Evolutionary conservation across 2,113 vertebrate species (phyloP).

Genomic region (Australoheros scitulus): DNA sequence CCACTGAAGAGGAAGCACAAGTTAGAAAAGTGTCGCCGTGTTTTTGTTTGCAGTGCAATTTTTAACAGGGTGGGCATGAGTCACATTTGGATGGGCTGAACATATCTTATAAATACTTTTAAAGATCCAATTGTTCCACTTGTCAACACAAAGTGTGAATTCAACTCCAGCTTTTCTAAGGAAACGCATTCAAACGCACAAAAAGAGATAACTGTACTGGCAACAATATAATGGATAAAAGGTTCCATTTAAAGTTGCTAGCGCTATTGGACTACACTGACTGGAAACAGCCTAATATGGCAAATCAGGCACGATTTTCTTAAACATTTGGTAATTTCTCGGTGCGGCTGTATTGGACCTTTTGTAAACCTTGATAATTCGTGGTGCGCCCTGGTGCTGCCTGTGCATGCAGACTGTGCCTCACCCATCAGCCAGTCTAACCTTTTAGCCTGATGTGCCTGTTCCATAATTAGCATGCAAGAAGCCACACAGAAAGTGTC

Average conservation of each 20-base stretch:
- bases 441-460: not conserved
- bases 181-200: not conserved
- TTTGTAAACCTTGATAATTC: not conserved
- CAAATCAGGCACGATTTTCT: not conserved
- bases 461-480: conserved; percentile 2
- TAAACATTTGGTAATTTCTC: not conserved
- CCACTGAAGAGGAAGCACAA: not conserved
- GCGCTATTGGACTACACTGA: not conserved
- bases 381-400: not conserved
- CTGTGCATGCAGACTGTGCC: conserved; percentile 10
- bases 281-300: not conserved
- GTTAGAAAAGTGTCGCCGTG: not conserved
- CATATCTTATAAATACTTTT: not conserved
- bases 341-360: not conserved
- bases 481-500: not conserved
- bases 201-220: not conserved
- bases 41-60: not conserved
- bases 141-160: not conserved
- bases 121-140: too few relatives aligned
- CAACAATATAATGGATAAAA: not conserved
- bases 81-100: not conserved
- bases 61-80: not conserved
- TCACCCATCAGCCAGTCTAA: not conserved
- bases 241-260: not conserved
- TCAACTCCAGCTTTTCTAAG: not conserved